Evolutionary conservation across 1,140 invertebrate genomes (phyloP).

Genomic region (Anastrepha ludens): DNA sequence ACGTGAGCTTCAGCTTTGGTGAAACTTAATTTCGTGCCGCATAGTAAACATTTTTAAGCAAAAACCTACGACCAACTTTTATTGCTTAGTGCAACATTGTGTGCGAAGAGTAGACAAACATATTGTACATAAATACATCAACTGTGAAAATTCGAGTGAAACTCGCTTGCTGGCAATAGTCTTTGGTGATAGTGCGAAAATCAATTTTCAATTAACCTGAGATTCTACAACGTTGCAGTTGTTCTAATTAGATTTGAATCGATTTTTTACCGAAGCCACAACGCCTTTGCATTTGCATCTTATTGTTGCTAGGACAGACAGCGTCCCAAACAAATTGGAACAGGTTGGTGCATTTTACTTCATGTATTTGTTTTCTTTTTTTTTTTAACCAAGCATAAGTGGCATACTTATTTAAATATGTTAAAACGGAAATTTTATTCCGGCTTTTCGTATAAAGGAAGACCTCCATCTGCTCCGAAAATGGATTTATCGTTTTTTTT

Average conservation of each 20-base stretch:
- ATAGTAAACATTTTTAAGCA: background rate
- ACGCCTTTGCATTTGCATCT: background rate
- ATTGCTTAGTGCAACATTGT: background rate
- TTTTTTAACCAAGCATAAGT: background rate
- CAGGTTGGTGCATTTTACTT: background rate
- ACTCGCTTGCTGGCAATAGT: background rate
- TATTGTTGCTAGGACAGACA: background rate
- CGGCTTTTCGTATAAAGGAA: no score
- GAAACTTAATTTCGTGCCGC: background rate
- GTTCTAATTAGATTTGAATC: conserved; percentile 46
- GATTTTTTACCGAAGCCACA: conserved; percentile 13
- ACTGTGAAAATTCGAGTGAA: background rate
- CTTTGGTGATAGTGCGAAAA: background rate
- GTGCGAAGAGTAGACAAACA: background rate
- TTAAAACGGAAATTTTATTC: no score
- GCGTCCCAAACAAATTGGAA: background rate
- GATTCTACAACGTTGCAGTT: background rate
- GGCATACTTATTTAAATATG: background rate
- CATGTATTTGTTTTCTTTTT: background rate
- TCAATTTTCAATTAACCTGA: conserved; percentile 33
- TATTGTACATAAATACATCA: background rate
- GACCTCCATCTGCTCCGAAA: no score
- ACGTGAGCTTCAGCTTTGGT: conserved; percentile 5
- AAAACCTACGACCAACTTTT: background rate
- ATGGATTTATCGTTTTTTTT: no score